Evolutionary conservation across 2,797 vertebrate genomes (phyloP).

Genomic region (Todus mexicanus): DNA sequence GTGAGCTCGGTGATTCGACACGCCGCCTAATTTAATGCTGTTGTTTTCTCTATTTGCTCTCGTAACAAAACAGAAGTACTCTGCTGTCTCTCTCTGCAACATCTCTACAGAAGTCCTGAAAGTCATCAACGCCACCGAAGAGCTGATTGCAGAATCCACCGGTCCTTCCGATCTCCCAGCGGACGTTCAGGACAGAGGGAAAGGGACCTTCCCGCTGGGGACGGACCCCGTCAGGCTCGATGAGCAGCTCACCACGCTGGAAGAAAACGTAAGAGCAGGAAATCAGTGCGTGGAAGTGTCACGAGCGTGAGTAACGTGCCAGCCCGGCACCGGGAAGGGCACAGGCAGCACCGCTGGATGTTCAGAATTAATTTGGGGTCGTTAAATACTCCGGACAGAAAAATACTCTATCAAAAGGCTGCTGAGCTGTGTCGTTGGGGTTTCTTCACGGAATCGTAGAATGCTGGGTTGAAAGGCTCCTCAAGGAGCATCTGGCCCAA

Average conservation of each 20-base stretch:
- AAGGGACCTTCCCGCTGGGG: conserved; percentile 75
- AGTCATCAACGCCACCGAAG: conserved; percentile 95
- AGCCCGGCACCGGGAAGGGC: background rate
- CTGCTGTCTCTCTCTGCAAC: conserved; percentile 96
- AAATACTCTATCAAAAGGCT: too few relatives aligned
- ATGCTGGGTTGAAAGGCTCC: background rate
- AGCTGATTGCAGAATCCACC: conserved; percentile 89
- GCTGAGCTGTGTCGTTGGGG: background rate
- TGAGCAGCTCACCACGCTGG: conserved; percentile 91
- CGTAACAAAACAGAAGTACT: conserved; percentile 88
- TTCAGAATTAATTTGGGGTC: background rate
- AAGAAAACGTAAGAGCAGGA: conserved; percentile 88
- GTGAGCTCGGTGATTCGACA: background rate
- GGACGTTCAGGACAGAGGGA: conserved; percentile 70
- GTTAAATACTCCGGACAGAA: too few relatives aligned
- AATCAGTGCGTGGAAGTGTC: background rate
- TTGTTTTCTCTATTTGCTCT: conserved; percentile 70
- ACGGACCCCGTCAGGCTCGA: conserved; percentile 84
- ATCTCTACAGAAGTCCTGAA: conserved; percentile 98
- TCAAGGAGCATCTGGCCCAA: background rate
- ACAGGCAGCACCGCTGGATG: background rate
- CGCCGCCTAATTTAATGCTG: conserved; percentile 56
- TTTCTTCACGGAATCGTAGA: background rate
- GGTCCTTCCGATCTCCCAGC: conserved; percentile 73
- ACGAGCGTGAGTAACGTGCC: background rate